Evolutionary conservation across 2,888 invertebrate genomes (phyloP).

Genomic region (Ormyrus nitidulus): DNA sequence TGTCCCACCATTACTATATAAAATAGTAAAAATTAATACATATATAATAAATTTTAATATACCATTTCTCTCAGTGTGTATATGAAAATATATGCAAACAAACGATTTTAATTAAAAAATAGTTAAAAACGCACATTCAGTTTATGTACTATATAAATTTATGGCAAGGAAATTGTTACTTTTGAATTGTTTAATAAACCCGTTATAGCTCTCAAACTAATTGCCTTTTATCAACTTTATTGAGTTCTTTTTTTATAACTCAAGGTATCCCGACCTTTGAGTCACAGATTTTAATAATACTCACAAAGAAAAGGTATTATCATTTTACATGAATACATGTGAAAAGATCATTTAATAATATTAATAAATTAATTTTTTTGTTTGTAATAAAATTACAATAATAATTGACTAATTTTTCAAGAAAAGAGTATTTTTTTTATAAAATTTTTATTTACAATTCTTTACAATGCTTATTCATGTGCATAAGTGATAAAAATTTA

Average conservation of each 20-base stretch:
- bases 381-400: too few species aligned
- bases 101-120: too few species aligned
- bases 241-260: not conserved
- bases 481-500: too few species aligned
- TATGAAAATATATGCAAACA: too few species aligned
- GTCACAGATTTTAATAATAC: not conserved
- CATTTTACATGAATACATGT: not conserved
- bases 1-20: too few species aligned
- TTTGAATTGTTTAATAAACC: not conserved
- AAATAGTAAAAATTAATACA: too few species aligned
- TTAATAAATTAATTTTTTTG: not conserved
- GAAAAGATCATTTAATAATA: not conserved
- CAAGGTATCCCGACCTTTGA: not conserved
- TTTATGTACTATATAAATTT: not conserved
- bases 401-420: too few species aligned
- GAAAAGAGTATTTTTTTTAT: too few species aligned
- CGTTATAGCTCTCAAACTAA: not conserved
- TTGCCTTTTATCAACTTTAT: not conserved
- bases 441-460: too few species aligned
- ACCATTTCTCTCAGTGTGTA: too few species aligned
- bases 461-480: too few species aligned
- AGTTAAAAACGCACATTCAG: not conserved
- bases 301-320: not conserved
- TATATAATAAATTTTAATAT: too few species aligned
- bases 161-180: not conserved